Base-by-base conservation (phyloP, 2,888 invertebrate species). In the Steinernema carpocapsae region DNA sequence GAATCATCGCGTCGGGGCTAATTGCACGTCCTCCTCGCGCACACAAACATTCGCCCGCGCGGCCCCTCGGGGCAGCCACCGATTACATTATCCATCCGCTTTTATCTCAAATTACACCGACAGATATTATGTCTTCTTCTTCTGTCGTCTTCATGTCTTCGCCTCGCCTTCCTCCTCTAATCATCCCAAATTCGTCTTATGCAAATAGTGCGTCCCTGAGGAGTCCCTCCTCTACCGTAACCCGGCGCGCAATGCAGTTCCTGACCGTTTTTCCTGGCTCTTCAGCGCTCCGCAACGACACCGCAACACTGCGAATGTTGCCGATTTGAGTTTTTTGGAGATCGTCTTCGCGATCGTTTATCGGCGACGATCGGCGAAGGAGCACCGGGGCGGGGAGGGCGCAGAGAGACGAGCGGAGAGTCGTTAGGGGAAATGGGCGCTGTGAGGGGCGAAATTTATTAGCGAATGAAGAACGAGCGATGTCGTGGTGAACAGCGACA, bases 71-170 rank as follows among this genome's bases (percentile, higher is more conserved):
- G 64, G 64, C 64, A 26, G 29, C 64, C 64, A 64, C 64, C 64
- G 64, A 64, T 64, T 64, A 64, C 64, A 64, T 64, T 64, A 64
- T 64, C 64, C 64, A 64, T 64, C 64, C 64, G 64, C 64, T 64
- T 64, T 64, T 64, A 64, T 64, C 64, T 64, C 64, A 64, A 64
- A 64, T 64, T 64, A 64, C 64, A 64, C 64, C 29, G 32, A 32
- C 64, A 64, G 64, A 64, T 64, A 64, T 64, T 64, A 64, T 64
- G 64, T 64, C 64, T 64, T 64, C 64, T 64, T 37, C 12, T 19
- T 24, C 24, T 64, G 52, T 52, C 52, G 52, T 64, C 64, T 64
- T 32, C 64, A 56, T 56, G 56, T 56, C 64, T 48, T 48, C 48
- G 48, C 48, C 48, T 48, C 48, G n/a, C 19, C 48, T 19, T 48